phyloP scores from a whole-genome alignment of 2,113 vertebrate species.

The Athene noctua region DNA sequence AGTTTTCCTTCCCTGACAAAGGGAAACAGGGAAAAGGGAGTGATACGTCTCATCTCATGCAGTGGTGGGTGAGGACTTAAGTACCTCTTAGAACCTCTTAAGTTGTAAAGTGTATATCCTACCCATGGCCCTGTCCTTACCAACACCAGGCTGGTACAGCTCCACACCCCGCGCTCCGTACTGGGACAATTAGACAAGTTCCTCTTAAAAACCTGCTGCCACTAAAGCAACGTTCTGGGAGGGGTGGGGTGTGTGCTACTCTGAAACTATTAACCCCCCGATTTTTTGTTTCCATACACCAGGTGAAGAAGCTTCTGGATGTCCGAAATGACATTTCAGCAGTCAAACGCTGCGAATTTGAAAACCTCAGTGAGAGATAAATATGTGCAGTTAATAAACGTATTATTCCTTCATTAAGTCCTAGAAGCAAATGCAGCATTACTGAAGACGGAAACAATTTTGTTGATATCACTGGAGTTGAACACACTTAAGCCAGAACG shows the following conservation, averaged over 20 bases:
- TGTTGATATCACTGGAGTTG: neutral
- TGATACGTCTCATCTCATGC: neutral
- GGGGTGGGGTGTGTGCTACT: neutral
- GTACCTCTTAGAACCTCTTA: neutral
- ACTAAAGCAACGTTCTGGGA: neutral
- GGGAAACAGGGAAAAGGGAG: neutral
- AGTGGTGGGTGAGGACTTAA: neutral
- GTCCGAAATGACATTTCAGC: neutral
- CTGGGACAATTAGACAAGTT: neutral
- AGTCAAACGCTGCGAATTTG: neutral
- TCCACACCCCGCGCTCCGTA: neutral
- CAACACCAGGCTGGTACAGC: neutral
- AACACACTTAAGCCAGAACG: conserved; percentile 15
- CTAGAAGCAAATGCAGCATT: neutral
- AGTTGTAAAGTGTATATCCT: neutral
- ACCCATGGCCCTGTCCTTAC: neutral
- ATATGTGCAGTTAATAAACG: neutral
- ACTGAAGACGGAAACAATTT: conserved; percentile 43
- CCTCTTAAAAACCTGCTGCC: neutral
- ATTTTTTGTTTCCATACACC: neutral
- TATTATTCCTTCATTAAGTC: neutral
- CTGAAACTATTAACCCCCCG: neutral
- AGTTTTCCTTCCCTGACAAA: neutral
- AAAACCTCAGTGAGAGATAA: neutral
- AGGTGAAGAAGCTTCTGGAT: neutral